Evolutionary conservation across 2,888 invertebrate species (phyloP), one percentile per base, ranked within the genome.

Genomic region (Perizoma affinitatum): DNA sequence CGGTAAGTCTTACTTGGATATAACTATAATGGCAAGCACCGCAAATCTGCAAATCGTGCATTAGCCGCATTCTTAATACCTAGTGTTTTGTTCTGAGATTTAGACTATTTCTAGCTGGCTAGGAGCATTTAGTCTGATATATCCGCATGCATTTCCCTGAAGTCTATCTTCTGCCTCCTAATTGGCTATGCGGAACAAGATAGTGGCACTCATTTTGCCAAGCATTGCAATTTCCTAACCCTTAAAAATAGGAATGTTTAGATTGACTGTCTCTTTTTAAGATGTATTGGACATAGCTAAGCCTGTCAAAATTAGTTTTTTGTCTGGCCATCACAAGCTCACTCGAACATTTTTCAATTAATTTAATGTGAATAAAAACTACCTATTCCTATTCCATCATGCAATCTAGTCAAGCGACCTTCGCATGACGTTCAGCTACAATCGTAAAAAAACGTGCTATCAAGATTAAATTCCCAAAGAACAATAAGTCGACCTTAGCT

Each of bases 381-480:
- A 9, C 34, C 46, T 22, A 22, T 22, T 22, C 22, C n/a, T n/a
- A 41, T 7, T 52, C 7, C 11, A 52, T 49, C 54, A 44, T 44
- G 53, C 54, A 54, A 54, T 50, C 49, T 46, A 41, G 62, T 56
- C 52, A 54, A 41, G 50, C 54, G 64, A 60, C 68, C 68, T 68
- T 68, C 54, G 58, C 61, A 41, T 51, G 54, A 40, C 52, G 51
- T 58, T 48, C 60, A 40, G 45, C 55, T 51, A 55, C 52, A 44
- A 63, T 50, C 54, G 49, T 65, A 52, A 56, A 22, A 22, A 61
- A 65, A 62, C 61, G 54, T 54, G 43, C 56, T 60, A 66, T 68
- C 63, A 56, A 60, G 62, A 64, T 64, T 58, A 44, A 52, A 59
- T 46, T 54, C 47, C 44, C 55, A 46, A 45, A 55, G 55, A 63